Evolutionary conservation across 2,888 invertebrate genomes (phyloP), one percentile per base, ranked within the genome.

Genomic region (Dione vanillae): DNA sequence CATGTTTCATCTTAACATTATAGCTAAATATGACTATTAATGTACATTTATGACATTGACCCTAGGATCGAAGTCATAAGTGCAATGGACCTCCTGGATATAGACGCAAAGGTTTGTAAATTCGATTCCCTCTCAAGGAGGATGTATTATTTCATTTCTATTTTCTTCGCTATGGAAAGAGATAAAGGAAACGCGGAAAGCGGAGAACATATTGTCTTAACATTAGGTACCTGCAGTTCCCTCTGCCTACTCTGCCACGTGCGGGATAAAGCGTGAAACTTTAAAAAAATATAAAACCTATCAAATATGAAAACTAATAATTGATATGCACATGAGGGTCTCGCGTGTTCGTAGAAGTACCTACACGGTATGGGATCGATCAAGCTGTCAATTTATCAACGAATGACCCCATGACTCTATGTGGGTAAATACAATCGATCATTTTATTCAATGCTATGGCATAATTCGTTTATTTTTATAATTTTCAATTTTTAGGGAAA

Each of bases 321-420:
- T 61, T 45, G 45, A 27, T 45, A 14, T 12, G 11, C 8, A 35
- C 61, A 61, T 27, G 45, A 61, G 27, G 27, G 16, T 45, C 61
- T 45, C 20, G 45, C 61, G 45, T 61, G 45, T 61, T 45, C 27
- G 11, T n/a, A 27, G 61, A 27, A 27, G 27, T 27, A 9, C n/a
- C n/a, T n/a, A n/a, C 14, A 16, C 49, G 67, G 49, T 51, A 37
- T 56, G 56, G 56, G 37, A 71, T 68, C 65, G 67, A 68, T 65
- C 71, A 65, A 59, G 43, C 67, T 65, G 71, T 49, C 71, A 68
- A 65, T 71, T 71, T 71, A 71, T 68, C 71, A 65, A 40, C 70
- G 56, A 41, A 70, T 66, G 59, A 68, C 62, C 62, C 62, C 68
- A 52, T 59, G 61, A 54, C 56, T 37, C 37, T 40, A 56, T 61